Evolutionary conservation across 2,113 vertebrate species (phyloP).

Genomic region (Scytalopus superciliaris): DNA sequence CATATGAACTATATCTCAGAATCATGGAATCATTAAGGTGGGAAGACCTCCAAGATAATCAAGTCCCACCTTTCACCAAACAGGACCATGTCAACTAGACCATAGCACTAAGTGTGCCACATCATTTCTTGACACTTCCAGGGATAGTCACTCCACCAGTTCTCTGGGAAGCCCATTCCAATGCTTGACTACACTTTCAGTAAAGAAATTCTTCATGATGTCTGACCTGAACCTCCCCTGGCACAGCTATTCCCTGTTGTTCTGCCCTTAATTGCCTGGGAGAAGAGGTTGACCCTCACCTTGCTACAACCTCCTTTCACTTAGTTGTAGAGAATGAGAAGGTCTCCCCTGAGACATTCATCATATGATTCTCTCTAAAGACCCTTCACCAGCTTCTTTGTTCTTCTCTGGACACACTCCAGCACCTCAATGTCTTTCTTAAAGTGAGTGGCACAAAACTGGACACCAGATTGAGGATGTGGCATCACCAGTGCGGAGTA

Average conservation of each 20-base stretch:
- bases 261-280: rapidly evolving
- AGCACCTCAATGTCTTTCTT: background rate
- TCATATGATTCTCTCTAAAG: background rate
- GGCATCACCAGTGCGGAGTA: too few relatives aligned
- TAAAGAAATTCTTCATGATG: background rate
- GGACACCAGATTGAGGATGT: background rate
- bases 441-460: background rate
- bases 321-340: background rate
- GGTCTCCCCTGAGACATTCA: background rate
- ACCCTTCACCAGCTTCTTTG: background rate
- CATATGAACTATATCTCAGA: background rate
- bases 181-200: background rate
- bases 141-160: background rate
- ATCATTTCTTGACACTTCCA: background rate
- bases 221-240: background rate
- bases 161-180: background rate
- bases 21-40: background rate
- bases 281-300: background rate
- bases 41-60: background rate
- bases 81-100: background rate
- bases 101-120: rapidly evolving
- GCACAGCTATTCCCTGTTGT: background rate
- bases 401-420: background rate
- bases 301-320: background rate
- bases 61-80: background rate